phyloP scores from a whole-genome alignment of 2,888 invertebrate genomes.

The Branchipolynoe longqiensis region DNA sequence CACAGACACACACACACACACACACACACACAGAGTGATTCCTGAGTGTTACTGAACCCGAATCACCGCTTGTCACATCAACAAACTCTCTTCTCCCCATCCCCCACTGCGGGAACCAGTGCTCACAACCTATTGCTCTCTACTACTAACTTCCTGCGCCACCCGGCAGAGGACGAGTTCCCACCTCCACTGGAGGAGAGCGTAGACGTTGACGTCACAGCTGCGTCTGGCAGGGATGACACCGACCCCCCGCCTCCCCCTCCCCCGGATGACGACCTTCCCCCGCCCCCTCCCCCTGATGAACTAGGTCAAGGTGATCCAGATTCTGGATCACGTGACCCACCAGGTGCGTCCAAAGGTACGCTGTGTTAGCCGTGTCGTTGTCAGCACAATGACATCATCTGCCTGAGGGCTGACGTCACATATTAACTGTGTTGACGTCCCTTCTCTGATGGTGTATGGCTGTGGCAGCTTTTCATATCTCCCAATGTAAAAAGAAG shows the following conservation, averaged over 20 bases:
- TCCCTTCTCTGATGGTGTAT: conserved; percentile 3
- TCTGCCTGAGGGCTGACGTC: background rate
- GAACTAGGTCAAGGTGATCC: conserved; percentile 47
- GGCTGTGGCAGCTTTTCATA: background rate
- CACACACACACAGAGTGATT: no score
- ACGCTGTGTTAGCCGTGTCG: background rate
- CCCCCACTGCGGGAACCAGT: no score
- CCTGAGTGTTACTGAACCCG: no score
- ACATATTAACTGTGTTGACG: background rate
- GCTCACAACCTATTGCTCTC: conserved; percentile 16
- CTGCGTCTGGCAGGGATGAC: background rate
- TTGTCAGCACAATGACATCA: no score
- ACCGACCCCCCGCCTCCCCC: conserved; percentile 21
- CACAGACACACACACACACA: no score
- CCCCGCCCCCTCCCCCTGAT: conserved; percentile 54
- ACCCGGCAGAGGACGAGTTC: conserved; percentile 42
- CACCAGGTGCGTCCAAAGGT: conserved; percentile 40
- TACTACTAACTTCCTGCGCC: conserved; percentile 10
- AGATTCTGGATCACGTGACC: background rate
- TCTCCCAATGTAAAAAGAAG: background rate
- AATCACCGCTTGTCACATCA: no score
- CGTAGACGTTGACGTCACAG: background rate
- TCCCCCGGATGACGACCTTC: conserved; percentile 51
- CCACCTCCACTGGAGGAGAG: conserved; percentile 40
- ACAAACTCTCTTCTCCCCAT: no score